Evolutionary conservation across 2,113 vertebrate genomes (phyloP).

Genomic region (Lepus timidus): DNA sequence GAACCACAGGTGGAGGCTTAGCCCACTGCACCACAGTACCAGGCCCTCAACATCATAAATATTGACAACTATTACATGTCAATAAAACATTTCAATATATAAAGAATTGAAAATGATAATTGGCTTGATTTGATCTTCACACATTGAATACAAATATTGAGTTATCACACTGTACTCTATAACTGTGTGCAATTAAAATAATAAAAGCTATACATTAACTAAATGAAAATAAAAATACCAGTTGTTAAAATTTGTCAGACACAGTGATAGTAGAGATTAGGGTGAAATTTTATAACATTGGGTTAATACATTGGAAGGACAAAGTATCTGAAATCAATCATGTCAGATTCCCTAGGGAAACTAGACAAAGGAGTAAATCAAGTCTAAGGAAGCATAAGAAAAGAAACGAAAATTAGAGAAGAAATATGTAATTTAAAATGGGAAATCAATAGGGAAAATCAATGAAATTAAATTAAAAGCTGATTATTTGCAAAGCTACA

Average conservation of each 20-base stretch:
- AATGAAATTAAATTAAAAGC: not conserved
- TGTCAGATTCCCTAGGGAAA: not conserved
- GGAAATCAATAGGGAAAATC: not conserved
- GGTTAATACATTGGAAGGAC: too few relatives aligned
- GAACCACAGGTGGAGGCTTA: too few relatives aligned
- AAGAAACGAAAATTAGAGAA: not conserved
- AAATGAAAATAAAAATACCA: not conserved
- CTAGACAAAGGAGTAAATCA: not conserved
- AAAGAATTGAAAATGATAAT: too few relatives aligned
- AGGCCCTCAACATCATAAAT: too few relatives aligned
- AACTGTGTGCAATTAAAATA: not conserved
- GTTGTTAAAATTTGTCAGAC: not conserved
- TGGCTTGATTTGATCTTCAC: too few relatives aligned
- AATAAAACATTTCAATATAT: too few relatives aligned
- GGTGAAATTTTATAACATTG: not conserved
- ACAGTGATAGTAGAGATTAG: not conserved
- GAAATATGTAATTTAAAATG: not conserved
- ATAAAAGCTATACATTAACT: not conserved
- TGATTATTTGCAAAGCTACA: not conserved
- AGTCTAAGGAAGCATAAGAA: not conserved
- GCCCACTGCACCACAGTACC: too few relatives aligned
- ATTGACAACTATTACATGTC: too few relatives aligned
- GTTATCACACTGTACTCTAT: too few relatives aligned
- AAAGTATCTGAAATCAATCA: not conserved
- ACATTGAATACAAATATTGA: too few relatives aligned